Evolutionary conservation across 1,140 invertebrate genomes (phyloP).

Genomic region (Pseudomyrmex dendroicus): DNA sequence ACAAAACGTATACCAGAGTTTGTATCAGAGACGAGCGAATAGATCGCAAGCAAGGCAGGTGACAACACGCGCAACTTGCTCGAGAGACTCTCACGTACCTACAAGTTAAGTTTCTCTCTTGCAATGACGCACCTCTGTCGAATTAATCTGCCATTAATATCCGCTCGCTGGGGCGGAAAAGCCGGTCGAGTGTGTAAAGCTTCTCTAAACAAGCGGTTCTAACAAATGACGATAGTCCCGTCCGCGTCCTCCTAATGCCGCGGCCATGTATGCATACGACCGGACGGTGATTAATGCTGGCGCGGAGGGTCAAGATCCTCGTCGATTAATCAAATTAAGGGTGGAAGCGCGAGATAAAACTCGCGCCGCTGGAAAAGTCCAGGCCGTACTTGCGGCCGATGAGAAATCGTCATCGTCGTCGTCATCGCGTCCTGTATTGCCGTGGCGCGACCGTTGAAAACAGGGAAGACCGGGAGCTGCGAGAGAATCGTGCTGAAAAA

Average conservation of each 20-base stretch:
- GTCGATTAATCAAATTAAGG: slow-evolving; percentile 86
- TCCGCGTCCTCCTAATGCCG: slow-evolving; percentile 77
- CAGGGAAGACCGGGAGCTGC: slow-evolving; percentile 43
- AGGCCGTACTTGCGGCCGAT: slow-evolving; percentile 33
- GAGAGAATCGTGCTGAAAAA: slow-evolving; percentile 70
- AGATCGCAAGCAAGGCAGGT: neutral
- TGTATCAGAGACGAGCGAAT: slow-evolving; percentile 5
- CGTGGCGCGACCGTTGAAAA: slow-evolving; percentile 61
- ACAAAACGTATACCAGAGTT: neutral
- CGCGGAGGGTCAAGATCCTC: slow-evolving; percentile 81
- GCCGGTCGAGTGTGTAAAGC: slow-evolving; percentile 83
- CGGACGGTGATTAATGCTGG: slow-evolving; percentile 83
- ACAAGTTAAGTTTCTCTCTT: neutral
- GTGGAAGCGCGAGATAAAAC: slow-evolving; percentile 84
- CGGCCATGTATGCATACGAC: slow-evolving; percentile 84
- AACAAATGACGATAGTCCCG: slow-evolving; percentile 80
- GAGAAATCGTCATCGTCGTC: slow-evolving; percentile 64
- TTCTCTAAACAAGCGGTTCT: slow-evolving; percentile 84
- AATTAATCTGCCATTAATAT: slow-evolving; percentile 85
- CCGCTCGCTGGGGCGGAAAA: slow-evolving; percentile 76
- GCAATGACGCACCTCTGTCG: slow-evolving; percentile 68
- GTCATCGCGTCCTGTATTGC: slow-evolving; percentile 31
- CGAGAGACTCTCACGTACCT: slow-evolving; percentile 65
- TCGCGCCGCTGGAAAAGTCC: slow-evolving; percentile 82
- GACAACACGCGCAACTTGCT: neutral